Conservation (phyloP, 2,888 invertebrate genomes). For the Tenthredo notha region DNA sequence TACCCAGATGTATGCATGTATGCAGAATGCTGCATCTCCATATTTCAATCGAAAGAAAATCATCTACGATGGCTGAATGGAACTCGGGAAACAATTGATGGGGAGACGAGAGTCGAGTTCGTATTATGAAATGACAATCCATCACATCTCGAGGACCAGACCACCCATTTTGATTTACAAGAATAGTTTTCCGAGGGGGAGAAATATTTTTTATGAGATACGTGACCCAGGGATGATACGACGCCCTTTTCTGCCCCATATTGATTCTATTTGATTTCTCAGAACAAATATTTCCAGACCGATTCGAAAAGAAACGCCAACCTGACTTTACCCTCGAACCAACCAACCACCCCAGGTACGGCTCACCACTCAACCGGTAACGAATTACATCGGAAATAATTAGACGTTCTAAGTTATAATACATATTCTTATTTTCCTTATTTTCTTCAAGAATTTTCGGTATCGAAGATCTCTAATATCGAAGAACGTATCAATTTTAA, state of each 20-base stretch:
- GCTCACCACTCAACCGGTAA: not conserved
- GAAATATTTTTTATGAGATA: conserved; percentile 49
- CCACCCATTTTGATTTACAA: conserved; percentile 45
- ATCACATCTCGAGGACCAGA: conserved; percentile 36
- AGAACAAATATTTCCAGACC: conserved; percentile 47
- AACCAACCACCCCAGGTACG: not conserved
- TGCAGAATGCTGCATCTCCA: not conserved
- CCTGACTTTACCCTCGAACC: conserved; percentile 19
- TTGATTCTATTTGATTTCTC: conserved; percentile 47
- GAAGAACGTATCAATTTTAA: not conserved
- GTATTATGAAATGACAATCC: conserved; percentile 42
- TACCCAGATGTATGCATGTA: not conserved
- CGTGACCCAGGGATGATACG: conserved; percentile 45
- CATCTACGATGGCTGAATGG: not conserved
- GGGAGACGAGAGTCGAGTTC: not conserved
- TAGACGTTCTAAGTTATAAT: not conserved
- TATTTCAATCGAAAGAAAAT: not conserved
- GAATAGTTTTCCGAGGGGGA: conserved; percentile 34
- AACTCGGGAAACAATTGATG: conserved; percentile 14
- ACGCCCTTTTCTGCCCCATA: conserved; percentile 32
- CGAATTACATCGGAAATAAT: conserved; percentile 35
- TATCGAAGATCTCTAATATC: not conserved
- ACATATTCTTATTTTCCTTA: not conserved
- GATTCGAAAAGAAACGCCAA: conserved; percentile 35
- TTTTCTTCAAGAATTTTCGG: not conserved